These are phyloP conservation scores for Lagopus muta DNA, from an alignment of 2,113 vertebrate species.

Conservation along the genomic window DNA sequence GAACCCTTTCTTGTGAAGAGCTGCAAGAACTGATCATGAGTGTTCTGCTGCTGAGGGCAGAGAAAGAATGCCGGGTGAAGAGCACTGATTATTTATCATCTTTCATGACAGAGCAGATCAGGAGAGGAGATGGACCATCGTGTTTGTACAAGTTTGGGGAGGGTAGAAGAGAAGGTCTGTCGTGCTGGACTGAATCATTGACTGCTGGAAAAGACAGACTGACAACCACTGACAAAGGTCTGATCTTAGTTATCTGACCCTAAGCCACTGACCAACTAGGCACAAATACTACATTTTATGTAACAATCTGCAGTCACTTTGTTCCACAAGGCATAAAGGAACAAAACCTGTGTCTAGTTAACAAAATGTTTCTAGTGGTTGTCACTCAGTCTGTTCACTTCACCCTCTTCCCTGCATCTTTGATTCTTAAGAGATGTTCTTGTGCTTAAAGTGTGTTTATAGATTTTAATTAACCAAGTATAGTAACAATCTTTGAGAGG, in stretches of 20 bases:
- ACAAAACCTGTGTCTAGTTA: background rate
- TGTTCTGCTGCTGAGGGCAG: background rate
- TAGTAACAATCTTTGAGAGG: background rate
- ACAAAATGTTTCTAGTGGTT: background rate
- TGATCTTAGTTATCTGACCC: background rate
- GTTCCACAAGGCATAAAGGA: background rate
- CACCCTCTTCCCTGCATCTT: background rate
- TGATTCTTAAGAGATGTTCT: background rate
- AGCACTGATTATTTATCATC: background rate
- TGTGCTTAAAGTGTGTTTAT: background rate
- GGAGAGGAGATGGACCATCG: background rate
- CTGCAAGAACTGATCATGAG: background rate
- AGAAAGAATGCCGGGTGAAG: too few relatives aligned
- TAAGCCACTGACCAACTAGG: background rate
- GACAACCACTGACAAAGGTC: background rate
- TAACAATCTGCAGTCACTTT: background rate
- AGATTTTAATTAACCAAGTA: background rate
- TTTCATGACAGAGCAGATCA: background rate
- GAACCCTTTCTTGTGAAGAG: background rate
- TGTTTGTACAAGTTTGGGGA: background rate
- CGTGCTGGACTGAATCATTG: fast-evolving
- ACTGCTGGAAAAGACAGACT: background rate
- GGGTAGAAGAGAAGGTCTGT: background rate
- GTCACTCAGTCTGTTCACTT: background rate
- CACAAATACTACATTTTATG: background rate